Evolutionary conservation across 1,140 invertebrate species (phyloP), one percentile per base, ranked within the genome.

Genomic region (Macrobrachium rosenbergii): DNA sequence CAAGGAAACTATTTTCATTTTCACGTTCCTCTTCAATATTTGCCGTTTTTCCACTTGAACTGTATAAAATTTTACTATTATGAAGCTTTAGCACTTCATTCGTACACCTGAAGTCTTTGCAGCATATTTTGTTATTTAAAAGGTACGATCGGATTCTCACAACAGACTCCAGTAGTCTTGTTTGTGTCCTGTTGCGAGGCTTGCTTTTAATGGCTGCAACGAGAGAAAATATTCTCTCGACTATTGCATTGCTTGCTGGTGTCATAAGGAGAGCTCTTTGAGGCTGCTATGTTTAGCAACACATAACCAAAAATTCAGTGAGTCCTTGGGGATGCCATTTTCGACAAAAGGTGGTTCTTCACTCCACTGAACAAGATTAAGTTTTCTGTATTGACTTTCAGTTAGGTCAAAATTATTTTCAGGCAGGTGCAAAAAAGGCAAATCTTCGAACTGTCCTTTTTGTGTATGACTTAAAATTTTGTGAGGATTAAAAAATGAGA

Each of bases 201-300:
- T 85, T 83, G 23, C 43, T 80, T 23, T 80, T 80, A 11, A 80
- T 60, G 60, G 58, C 58, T 37, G 52, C 62, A 52, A 60, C 77
- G 62, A 60, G 59, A 14, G 59, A 80, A 60, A 60, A 80, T 16
- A 80, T 60, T 60, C 77, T 60, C 23, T 62, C 77, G 17, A 80
- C 77, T 60, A 80, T 60, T 19, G 77, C 77, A 63, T 60, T 80
- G 28, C 77, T 60, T 19, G 62, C 28, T 59, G 77, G 77, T 60
- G 19, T 80, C 3, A 62, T 60, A 12, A 80, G 59, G 77, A 19
- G 60, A 60, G 77, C 58, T 21, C 58, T 28, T 80, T 28, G 19
- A 60, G 23, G 62, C 58, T 62, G 28, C 37, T 63, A 60, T 80
- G 37, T 28, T 52, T 23, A 80, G 19, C 77, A 60, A 80, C 45